Conservation (phyloP, 2,888 invertebrate species). For the Mylabris sibirica region DNA sequence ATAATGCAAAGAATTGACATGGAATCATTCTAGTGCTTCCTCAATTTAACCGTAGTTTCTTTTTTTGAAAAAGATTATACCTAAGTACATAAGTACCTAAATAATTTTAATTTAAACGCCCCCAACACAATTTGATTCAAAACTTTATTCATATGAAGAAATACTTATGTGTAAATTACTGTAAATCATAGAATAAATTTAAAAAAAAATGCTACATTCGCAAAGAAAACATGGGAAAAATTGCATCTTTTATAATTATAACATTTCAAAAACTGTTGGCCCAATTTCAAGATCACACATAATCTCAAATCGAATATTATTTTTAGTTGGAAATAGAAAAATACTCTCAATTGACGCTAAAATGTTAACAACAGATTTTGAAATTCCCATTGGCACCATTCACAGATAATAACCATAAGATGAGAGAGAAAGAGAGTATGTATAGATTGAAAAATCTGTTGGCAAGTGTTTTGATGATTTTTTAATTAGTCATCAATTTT, state of each 20-base stretch:
- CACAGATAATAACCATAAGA: too few relatives aligned
- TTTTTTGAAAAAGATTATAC: neutral
- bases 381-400: constrained; percentile 21
- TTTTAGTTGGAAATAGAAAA: constrained; percentile 12
- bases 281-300: constrained; percentile 6
- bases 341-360: constrained; percentile 17
- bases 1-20: neutral
- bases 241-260: neutral
- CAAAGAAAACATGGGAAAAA: neutral
- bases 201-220: neutral
- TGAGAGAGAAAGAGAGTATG: too few relatives aligned
- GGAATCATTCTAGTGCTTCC: neutral
- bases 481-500: constrained; percentile 29
- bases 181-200: too few relatives aligned
- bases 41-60: neutral
- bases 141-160: too few relatives aligned
- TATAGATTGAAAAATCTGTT: constrained; percentile 12
- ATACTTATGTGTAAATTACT: too few relatives aligned
- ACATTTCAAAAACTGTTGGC: neutral
- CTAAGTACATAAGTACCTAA: neutral
- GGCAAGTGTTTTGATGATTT: constrained; percentile 28
- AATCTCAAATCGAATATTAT: neutral
- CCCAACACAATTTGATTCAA: neutral
- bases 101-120: neutral
- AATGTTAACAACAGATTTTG: constrained; percentile 8